Conservation (phyloP, 2,113 vertebrate species). For the Empidonax traillii region DNA sequence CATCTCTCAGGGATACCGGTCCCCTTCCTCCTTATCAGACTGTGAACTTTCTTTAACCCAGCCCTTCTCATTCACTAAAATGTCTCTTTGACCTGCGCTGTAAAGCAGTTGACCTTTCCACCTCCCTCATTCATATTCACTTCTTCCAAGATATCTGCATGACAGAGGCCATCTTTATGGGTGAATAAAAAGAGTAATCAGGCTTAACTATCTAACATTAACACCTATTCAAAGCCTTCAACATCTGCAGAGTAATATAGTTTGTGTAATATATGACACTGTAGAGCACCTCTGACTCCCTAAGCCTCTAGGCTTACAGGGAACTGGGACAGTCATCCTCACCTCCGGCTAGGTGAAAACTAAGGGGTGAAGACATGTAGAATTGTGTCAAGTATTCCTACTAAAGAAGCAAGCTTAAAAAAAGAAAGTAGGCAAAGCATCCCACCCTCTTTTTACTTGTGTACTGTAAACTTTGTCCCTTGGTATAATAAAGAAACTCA, state of each 20-base stretch:
- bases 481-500: background rate
- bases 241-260: background rate
- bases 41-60: conserved; percentile 47
- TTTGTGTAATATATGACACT: background rate
- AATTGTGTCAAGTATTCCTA: background rate
- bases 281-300: background rate
- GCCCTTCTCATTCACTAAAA: background rate
- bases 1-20: background rate
- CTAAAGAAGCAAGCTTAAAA: background rate
- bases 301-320: background rate
- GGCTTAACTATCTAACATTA: background rate
- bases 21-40: background rate
- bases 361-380: background rate
- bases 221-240: background rate
- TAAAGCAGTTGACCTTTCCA: conserved; percentile 22
- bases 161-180: background rate
- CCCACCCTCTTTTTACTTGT: background rate
- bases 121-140: background rate
- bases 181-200: background rate
- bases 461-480: background rate
- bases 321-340: background rate
- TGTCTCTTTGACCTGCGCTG: background rate
- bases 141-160: background rate
- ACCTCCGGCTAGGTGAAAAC: background rate
- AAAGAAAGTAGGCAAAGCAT: background rate